Evolutionary conservation across 2,888 invertebrate genomes (phyloP), one percentile per base, ranked within the genome.

Genomic region (Tachystola acroxantha): DNA sequence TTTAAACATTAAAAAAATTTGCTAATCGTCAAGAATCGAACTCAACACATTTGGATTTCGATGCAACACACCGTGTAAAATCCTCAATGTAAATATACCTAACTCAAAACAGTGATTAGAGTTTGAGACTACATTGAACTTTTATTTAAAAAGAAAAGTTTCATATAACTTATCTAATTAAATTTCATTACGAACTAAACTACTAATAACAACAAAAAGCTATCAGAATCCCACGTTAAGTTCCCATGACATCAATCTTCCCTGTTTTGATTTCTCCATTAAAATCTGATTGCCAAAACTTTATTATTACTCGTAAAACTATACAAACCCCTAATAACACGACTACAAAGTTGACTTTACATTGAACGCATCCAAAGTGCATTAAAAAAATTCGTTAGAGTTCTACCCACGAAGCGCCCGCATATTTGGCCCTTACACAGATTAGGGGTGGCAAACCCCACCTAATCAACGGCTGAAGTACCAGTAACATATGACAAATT

Each of bases 241-340:
- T 79, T 81, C 80, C 77, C 81, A 80, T 72, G 71, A 62, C 70
- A 77, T 79, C 57, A 76, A 79, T 81, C 72, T 71, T 70, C 65
- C 64, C 62, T 68, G 72, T 79, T 80, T 72, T 79, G 77, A 82
- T 81, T 80, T 75, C 66, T 67, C 62, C 64, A 64, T 74, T 72
- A 72, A 67, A 58, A 59, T 55, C 59, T 62, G 63, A 76, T 74
- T 73, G 75, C 69, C 62, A 67, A 76, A 71, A 59, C 16, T 16
- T 16, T 16, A 3, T 16, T 3, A 16, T 16, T 16, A 29, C 19
- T 22, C 28, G 10, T 3, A 10, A 9, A 1, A 9, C 5, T 64
- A 46, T 48, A 33, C 34, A 13, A 39, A 36, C n/a, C 50, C 41
- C 11, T 66, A 58, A 33, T 0, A 0, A 0, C 0, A 19, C 25